These are phyloP conservation scores for Rhodeus uyekii DNA, from an alignment of 2,797 vertebrate species.

Conservation along the genomic window DNA sequence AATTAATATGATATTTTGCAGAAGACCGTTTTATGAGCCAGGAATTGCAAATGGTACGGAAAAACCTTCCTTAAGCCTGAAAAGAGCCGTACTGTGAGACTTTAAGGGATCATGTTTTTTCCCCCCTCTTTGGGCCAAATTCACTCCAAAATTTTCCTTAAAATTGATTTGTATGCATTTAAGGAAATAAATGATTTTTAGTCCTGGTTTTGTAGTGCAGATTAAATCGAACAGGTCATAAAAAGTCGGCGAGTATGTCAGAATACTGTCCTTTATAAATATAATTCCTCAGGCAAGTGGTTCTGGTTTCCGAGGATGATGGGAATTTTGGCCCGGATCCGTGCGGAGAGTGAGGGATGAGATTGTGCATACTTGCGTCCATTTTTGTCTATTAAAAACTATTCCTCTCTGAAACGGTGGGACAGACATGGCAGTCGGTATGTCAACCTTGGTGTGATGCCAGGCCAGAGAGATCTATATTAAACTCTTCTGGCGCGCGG, in stretches of 20 bases:
- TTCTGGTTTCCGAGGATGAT: conserved; percentile 25
- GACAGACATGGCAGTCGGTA: conserved; percentile 55
- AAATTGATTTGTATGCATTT: conserved; percentile 4
- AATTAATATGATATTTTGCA: conserved; percentile 59
- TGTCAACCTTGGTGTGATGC: conserved; percentile 56
- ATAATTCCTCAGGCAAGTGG: conserved; percentile 27
- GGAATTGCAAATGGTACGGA: conserved; percentile 44
- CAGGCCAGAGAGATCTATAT: conserved; percentile 59
- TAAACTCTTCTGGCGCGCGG: conserved; percentile 39
- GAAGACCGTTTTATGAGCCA: conserved; percentile 48
- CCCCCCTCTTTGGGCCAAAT: conserved; percentile 11
- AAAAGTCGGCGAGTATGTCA: background rate
- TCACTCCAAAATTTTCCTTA: background rate
- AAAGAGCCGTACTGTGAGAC: conserved; percentile 35
- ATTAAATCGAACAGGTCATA: background rate
- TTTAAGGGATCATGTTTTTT: conserved; percentile 7
- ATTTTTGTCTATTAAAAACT: conserved; percentile 58
- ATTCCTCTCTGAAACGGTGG: conserved; percentile 44
- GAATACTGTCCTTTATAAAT: conserved; percentile 27
- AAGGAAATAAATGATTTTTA: background rate
- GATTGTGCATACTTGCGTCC: conserved; percentile 46
- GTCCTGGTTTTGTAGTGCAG: background rate
- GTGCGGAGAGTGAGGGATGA: conserved; percentile 48
- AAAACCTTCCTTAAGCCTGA: conserved; percentile 35
- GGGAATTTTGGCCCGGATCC: conserved; percentile 44